phyloP scores from a whole-genome alignment of 2,113 vertebrate species.

The Phasianus colchicus region DNA sequence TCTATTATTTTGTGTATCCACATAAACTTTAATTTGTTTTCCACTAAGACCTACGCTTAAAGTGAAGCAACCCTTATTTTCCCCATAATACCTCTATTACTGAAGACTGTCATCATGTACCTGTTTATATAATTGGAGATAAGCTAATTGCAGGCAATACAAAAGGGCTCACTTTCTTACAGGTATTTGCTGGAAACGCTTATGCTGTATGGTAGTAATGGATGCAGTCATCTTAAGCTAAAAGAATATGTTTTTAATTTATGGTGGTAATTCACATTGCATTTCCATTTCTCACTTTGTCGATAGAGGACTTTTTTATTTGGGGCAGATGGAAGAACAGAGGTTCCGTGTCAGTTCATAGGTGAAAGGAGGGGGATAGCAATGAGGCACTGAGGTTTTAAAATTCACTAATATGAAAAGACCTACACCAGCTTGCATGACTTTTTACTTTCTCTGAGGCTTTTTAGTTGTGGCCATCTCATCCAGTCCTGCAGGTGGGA shows the following conservation, averaged over 20 bases:
- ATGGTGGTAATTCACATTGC: neutral
- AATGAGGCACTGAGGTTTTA: neutral
- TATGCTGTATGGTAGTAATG: conserved; percentile 9
- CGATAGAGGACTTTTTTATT: neutral
- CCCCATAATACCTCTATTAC: conserved; percentile 57
- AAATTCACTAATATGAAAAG: neutral
- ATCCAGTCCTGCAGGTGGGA: neutral
- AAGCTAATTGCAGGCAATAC: conserved; percentile 71
- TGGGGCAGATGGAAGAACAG: neutral
- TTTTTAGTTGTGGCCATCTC: neutral
- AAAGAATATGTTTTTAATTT: conserved; percentile 1
- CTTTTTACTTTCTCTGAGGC: neutral
- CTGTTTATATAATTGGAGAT: conserved; percentile 76
- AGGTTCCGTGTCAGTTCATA: neutral
- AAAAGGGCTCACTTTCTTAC: conserved; percentile 65
- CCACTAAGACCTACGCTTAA: conserved; percentile 66
- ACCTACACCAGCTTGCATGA: neutral
- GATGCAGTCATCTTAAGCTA: conserved; percentile 28
- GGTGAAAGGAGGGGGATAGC: neutral
- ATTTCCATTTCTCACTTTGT: neutral
- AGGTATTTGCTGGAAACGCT: conserved; percentile 41
- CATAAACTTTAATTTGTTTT: conserved; percentile 74
- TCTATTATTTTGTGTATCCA: conserved; percentile 71
- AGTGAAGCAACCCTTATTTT: conserved; percentile 75
- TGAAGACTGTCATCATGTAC: conserved; percentile 41